Conservation (phyloP, 2,888 invertebrate genomes). For the Drosophila affinis region DNA sequence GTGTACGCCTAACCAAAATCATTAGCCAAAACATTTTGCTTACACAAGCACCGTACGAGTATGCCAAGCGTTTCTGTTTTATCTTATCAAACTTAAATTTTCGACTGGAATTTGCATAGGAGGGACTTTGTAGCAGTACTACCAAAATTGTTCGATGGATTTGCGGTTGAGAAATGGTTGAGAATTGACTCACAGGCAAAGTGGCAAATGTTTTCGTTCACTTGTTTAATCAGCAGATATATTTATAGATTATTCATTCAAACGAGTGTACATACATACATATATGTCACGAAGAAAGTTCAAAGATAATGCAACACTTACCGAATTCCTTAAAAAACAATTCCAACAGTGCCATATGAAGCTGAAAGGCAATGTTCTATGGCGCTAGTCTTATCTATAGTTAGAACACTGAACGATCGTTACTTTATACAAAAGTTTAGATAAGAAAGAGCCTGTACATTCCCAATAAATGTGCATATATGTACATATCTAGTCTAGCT, state of each 20-base stretch:
- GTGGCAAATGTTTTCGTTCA: slow-evolving; percentile 26
- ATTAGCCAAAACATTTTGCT: slow-evolving; percentile 27
- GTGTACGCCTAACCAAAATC: slow-evolving; percentile 2
- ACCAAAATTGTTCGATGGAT: slow-evolving; percentile 6
- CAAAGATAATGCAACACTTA: background rate
- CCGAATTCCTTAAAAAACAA: no score
- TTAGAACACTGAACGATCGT: slow-evolving; percentile 10
- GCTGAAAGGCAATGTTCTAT: slow-evolving; percentile 1
- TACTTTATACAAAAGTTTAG: slow-evolving; percentile 15
- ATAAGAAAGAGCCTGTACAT: slow-evolving; percentile 5
- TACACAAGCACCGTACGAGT: background rate
- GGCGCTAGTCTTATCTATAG: slow-evolving; percentile 43
- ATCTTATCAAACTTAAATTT: slow-evolving; percentile 27
- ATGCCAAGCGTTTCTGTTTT: background rate
- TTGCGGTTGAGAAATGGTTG: slow-evolving; percentile 14
- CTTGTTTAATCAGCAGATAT: slow-evolving; percentile 68
- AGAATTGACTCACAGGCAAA: slow-evolving; percentile 28
- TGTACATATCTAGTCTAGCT: background rate
- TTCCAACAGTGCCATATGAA: background rate
- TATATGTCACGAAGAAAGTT: slow-evolving; percentile 18
- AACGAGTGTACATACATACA: slow-evolving; percentile 24
- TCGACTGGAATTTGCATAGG: slow-evolving; percentile 31
- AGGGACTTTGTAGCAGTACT: slow-evolving; percentile 3
- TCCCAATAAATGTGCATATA: no score
- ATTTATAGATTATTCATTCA: slow-evolving; percentile 66